phyloP scores from a whole-genome alignment of 2,888 invertebrate species.

The Plagodis pulveraria region DNA sequence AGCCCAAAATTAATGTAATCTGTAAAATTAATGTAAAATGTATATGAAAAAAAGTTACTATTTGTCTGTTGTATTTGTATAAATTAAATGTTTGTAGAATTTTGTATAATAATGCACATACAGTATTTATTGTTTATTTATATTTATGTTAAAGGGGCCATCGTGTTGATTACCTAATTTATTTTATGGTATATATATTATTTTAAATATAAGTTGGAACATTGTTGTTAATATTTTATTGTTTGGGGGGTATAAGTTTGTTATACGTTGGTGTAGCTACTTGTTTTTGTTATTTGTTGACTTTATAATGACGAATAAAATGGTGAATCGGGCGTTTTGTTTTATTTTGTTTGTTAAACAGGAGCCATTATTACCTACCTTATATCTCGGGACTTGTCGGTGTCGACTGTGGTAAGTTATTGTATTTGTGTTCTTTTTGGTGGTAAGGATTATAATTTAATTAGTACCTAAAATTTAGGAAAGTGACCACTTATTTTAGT shows the following conservation, averaged over 20 bases:
- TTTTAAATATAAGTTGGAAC: not conserved
- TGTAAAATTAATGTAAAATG: not conserved
- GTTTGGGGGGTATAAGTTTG: constrained; percentile 4
- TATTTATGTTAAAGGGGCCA: constrained; percentile 29
- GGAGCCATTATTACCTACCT: too few species aligned
- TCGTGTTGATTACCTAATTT: constrained; percentile 14
- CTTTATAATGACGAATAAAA: constrained; percentile 53
- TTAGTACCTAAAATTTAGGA: too few species aligned
- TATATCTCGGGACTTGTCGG: too few species aligned
- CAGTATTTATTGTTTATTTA: constrained; percentile 20
- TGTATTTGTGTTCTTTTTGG: too few species aligned
- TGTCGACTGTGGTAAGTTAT: too few species aligned
- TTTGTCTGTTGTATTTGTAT: not conserved
- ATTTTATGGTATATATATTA: constrained; percentile 13
- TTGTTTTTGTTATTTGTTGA: constrained; percentile 31
- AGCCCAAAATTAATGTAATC: not conserved
- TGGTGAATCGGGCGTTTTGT: constrained; percentile 44
- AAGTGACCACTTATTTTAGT: too few species aligned
- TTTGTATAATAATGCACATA: constrained; percentile 7
- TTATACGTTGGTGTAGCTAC: constrained; percentile 27
- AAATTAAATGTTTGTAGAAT: constrained; percentile 5
- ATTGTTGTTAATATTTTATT: not conserved
- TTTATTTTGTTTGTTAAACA: not conserved
- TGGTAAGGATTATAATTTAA: too few species aligned
- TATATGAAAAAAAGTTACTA: not conserved